Evolutionary conservation across 2,888 invertebrate species (phyloP).

Genomic region (Ethmia dodecea): DNA sequence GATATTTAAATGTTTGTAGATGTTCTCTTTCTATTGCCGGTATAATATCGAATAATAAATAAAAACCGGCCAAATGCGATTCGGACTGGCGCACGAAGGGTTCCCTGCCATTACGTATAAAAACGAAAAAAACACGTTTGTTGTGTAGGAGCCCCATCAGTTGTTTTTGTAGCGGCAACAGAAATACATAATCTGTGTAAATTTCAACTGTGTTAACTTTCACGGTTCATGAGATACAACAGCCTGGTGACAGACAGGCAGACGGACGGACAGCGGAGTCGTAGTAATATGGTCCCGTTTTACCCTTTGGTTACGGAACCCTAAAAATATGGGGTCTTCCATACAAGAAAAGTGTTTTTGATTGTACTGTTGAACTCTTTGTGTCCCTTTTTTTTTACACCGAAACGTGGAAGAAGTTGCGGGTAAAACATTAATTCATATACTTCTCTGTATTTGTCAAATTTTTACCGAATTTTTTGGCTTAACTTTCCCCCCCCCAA

Average conservation of each 20-base stretch:
- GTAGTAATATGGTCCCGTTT: too few species aligned
- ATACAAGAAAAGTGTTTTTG: too few species aligned
- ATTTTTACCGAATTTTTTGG: not conserved
- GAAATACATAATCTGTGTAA: not conserved
- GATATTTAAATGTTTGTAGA: too few species aligned
- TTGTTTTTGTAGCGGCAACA: not conserved
- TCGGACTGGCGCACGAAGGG: constrained; percentile 3
- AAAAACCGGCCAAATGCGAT: constrained; percentile 2
- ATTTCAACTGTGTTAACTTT: not conserved
- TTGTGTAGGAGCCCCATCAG: not conserved
- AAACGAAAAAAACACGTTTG: not conserved
- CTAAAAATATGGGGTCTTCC: too few species aligned
- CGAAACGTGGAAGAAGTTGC: too few species aligned
- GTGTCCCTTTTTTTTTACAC: too few species aligned
- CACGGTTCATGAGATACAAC: not conserved
- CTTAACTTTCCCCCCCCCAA: not conserved
- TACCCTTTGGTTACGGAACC: too few species aligned
- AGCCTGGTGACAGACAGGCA: too few species aligned
- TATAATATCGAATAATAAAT: too few species aligned
- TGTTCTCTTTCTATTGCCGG: too few species aligned
- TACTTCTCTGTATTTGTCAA: not conserved
- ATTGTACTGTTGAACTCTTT: not conserved
- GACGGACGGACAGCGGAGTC: too few species aligned
- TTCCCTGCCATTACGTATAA: constrained; percentile 1
- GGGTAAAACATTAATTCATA: not conserved